A percentile compares a stretch with the other conserved stretches of the same genome.
Evolutionary conservation across 2,113 vertebrate species (phyloP).

Genomic region (Orcinus orca): DNA sequence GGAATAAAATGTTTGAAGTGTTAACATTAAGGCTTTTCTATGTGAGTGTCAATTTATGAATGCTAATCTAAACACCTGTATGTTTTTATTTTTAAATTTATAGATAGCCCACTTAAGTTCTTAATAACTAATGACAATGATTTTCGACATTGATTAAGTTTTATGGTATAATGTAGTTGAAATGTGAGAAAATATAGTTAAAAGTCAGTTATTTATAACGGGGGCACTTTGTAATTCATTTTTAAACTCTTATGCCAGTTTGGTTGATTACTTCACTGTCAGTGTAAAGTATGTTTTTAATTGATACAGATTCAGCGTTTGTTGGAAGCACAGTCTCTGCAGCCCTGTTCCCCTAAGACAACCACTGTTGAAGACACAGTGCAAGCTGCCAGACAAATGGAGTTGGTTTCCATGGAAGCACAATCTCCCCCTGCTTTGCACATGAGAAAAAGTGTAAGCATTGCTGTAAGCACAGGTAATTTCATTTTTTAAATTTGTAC

Average conservation of each 20-base stretch:
- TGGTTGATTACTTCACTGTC: constrained; percentile 27
- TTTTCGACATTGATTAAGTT: constrained; percentile 6
- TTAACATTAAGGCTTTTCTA: constrained; percentile 17
- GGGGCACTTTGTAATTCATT: constrained; percentile 26
- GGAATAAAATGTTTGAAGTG: constrained; percentile 24
- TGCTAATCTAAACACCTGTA: background rate
- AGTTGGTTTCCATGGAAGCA: constrained; percentile 80
- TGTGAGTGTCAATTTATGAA: background rate
- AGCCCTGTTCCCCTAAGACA: constrained; percentile 62
- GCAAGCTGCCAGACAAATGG: constrained; percentile 60
- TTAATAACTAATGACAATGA: constrained; percentile 8
- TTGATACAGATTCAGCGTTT: constrained; percentile 91
- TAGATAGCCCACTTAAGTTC: background rate
- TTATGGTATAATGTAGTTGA: constrained; percentile 1
- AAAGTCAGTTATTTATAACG: constrained; percentile 41
- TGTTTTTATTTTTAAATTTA: constrained; percentile 52
- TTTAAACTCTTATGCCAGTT: constrained; percentile 13
- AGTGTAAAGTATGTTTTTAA: constrained; percentile 26
- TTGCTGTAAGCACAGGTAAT: constrained; percentile 95
- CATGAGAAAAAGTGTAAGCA: constrained; percentile 86
- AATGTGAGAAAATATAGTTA: constrained; percentile 27
- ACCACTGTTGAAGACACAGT: background rate
- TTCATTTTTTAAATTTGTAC: background rate
- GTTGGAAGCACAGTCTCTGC: constrained; percentile 88
- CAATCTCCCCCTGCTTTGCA: constrained; percentile 61